A percentile compares a stretch with the other conserved stretches of the same genome.
These are phyloP conservation scores for Ptilorrhoa leucosticta DNA, from an alignment of 2,113 vertebrate species.

Conservation along the genomic window DNA sequence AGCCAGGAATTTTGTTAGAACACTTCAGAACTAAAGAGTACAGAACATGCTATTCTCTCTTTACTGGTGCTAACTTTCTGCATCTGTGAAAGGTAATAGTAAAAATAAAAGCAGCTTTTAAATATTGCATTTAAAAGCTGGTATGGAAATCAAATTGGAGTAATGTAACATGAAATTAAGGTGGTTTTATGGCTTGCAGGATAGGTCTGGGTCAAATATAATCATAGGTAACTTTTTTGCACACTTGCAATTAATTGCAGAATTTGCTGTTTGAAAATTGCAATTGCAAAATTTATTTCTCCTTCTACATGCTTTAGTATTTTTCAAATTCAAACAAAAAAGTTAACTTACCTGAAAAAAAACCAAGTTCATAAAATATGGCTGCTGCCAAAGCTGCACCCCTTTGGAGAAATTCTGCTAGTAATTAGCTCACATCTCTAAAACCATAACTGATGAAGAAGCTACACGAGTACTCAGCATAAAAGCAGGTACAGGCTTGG, in stretches of 20 bases:
- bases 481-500: background rate
- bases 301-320: background rate
- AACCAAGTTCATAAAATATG: background rate
- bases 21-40: background rate
- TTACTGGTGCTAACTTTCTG: background rate
- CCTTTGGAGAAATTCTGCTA: background rate
- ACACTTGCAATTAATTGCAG: background rate
- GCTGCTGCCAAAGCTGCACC: background rate
- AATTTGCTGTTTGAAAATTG: background rate
- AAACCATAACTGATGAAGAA: background rate
- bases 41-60: background rate
- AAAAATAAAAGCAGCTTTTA: background rate
- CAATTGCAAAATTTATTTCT: background rate
- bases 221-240: background rate
- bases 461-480: background rate
- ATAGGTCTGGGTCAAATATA: background rate
- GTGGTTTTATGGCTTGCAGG: background rate
- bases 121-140: background rate
- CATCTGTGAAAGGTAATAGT: background rate
- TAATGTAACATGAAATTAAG: background rate
- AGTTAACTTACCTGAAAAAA: background rate
- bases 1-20: background rate
- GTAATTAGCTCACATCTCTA: background rate
- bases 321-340: background rate
- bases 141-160: background rate